Conservation (phyloP, 1,140 invertebrate genomes). For the Pemphigus obesinymphae region DNA sequence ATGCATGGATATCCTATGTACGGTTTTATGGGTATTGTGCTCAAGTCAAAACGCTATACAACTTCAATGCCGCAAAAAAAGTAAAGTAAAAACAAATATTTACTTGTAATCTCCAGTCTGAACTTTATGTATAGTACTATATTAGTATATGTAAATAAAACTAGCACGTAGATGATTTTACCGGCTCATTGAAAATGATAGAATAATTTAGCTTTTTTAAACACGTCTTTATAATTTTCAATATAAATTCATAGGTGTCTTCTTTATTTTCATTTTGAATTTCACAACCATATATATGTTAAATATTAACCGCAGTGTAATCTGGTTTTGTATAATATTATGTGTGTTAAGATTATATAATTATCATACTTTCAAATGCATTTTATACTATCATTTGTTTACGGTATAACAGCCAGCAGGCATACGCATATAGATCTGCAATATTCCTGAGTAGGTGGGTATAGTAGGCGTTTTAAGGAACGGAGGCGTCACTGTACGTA, state of each 20-base stretch:
- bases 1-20: not conserved
- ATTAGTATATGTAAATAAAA: no score
- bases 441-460: not conserved
- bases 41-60: not conserved
- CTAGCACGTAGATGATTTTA: no score
- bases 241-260: not conserved
- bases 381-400: not conserved
- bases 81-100: not conserved
- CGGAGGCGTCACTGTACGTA: not conserved
- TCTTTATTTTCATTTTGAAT: not conserved
- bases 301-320: not conserved
- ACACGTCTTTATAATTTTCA: not conserved
- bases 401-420: not conserved
- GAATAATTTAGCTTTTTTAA: not conserved
- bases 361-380: not conserved
- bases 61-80: not conserved
- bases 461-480: not conserved
- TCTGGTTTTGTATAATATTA: not conserved
- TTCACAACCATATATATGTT: not conserved
- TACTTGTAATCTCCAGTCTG: not conserved
- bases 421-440: not conserved
- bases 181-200: not conserved
- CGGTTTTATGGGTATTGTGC: not conserved
- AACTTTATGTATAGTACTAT: not conserved
- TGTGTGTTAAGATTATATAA: not conserved